Evolutionary conservation across 2,888 invertebrate genomes (phyloP), one percentile per base, ranked within the genome.

Genomic region (Heterodera filipjevi): DNA sequence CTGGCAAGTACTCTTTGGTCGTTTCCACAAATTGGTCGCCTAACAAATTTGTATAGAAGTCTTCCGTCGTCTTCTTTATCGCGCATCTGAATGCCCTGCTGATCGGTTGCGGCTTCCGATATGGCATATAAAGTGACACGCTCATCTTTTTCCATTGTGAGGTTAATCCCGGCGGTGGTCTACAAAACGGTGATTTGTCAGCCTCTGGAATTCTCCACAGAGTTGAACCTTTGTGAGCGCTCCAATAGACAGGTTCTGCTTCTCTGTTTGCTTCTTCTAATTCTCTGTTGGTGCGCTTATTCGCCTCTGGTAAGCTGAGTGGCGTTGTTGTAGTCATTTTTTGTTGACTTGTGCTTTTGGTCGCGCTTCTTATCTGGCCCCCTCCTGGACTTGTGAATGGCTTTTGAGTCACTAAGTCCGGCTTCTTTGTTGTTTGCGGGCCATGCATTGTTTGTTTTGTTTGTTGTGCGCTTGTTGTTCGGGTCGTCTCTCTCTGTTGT

Each of bases 151-250:
- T 39, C 39, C 39, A 39, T 12, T 39, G 39, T 10, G 39, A 39
- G 39, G 1, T 39, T 6, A 39, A 12, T 0, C 39, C 39, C 12
- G 39, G 39, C 1, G 39, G n/a, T 35, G 33, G 35, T 68, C 22
- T 33, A 6, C 70, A 68, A 6, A 68, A 71, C 10, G 71, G 71
- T 10, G 71, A 71, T 39, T 71, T 71, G 10, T 71, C 27, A 2
- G 44, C 46, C n/a, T 71, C 46, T n/a, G 71, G 71, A 2, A 71
- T 44, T n/a, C 44, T 71, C 71, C 71, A 71, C 46, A 71, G 30
- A 10, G 71, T 27, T 5, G 39, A 44, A 5, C 44, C 44, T 3
- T 46, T n/a, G 12, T n/a, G 39, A 8, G 44, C 71, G 8, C 71
- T 30, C 71, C 71, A 71, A 10, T 44, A 30, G 8, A 71, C 30